These are phyloP conservation scores for Hoplostethus mediterraneus DNA, from an alignment of 2,797 vertebrate species.

Conservation along the genomic window DNA sequence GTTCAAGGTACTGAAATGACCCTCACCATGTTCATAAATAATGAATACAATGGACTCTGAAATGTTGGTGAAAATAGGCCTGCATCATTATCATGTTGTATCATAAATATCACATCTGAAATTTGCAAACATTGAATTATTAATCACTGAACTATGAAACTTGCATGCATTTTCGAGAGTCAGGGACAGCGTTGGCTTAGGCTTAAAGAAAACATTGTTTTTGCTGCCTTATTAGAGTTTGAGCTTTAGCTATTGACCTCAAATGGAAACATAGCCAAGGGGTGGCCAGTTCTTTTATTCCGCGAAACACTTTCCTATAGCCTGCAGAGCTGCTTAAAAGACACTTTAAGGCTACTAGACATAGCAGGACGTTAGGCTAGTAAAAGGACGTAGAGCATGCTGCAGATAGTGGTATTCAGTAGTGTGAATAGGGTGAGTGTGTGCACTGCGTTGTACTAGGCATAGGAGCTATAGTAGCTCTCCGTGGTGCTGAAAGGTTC, in stretches of 20 bases:
- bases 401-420: background rate
- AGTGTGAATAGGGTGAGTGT: background rate
- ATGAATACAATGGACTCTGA: background rate
- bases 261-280: background rate
- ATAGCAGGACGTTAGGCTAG: background rate
- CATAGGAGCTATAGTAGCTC: constrained; percentile 33
- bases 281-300: background rate
- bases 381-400: no score
- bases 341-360: background rate
- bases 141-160: no score
- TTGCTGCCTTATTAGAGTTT: background rate
- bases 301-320: background rate
- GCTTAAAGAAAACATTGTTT: background rate
- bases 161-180: background rate
- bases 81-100: background rate
- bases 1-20: constrained; percentile 16
- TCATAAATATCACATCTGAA: no score
- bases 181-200: background rate
- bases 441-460: background rate
- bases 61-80: background rate
- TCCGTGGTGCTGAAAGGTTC: constrained; percentile 59
- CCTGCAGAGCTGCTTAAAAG: background rate
- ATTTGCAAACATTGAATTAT: no score
- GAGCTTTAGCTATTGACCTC: background rate
- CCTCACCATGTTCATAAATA: constrained; percentile 1